A percentile compares a stretch with the other conserved stretches of the same genome.
Evolutionary conservation across 2,113 vertebrate genomes (phyloP).

Genomic region (Tylochromis polylepis): DNA sequence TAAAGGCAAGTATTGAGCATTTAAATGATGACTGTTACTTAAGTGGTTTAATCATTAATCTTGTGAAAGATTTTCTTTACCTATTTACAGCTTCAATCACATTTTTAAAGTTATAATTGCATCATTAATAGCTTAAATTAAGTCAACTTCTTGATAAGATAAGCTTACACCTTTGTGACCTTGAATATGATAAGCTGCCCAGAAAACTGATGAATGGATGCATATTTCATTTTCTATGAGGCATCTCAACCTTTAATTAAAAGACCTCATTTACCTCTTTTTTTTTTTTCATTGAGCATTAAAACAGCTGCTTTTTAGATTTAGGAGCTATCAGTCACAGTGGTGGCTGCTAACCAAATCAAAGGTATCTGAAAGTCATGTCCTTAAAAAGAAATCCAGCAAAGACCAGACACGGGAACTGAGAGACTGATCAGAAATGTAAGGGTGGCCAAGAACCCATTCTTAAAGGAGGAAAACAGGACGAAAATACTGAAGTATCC

Average conservation of each 20-base stretch:
- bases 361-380: not conserved
- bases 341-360: not conserved
- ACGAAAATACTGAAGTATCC: not conserved
- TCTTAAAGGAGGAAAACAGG: not conserved
- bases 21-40: not conserved
- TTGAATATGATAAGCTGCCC: not conserved
- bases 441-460: not conserved
- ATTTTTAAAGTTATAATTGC: not conserved
- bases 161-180: not conserved
- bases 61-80: not conserved
- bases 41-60: not conserved
- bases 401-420: not conserved
- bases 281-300: not conserved
- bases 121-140: not conserved
- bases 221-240: not conserved
- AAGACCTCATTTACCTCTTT: not conserved
- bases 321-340: not conserved
- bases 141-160: not conserved
- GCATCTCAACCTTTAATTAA: not conserved
- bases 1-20: not conserved
- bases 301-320: not conserved
- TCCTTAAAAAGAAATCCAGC: too few relatives aligned
- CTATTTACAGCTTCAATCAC: not conserved
- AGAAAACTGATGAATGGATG: not conserved
- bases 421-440: not conserved